phyloP scores from a whole-genome alignment of 2,888 invertebrate genomes.

The Drosophila recens region DNA sequence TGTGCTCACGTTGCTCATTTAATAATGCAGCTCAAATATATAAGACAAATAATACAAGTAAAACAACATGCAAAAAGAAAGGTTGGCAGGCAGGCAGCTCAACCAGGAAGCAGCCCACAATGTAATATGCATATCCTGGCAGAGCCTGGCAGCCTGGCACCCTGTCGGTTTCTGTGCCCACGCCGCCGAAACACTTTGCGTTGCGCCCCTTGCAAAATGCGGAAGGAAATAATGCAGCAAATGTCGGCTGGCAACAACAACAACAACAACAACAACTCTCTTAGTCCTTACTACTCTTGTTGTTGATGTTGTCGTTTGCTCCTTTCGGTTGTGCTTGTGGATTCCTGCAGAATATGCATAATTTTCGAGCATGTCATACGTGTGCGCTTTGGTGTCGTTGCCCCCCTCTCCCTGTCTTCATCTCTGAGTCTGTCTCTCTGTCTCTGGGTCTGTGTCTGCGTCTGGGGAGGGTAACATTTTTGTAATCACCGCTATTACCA shows the following conservation, averaged over 20 bases:
- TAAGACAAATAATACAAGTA: constrained; percentile 44
- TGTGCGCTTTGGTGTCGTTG: constrained; percentile 38
- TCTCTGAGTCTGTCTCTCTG: neutral
- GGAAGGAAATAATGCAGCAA: constrained; percentile 79
- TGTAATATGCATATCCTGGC: constrained; percentile 75
- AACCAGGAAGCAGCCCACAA: constrained; percentile 55
- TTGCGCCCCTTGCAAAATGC: constrained; percentile 46
- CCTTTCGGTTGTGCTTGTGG: constrained; percentile 30
- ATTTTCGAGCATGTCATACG: constrained; percentile 76
- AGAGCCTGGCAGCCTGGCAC: constrained; percentile 32
- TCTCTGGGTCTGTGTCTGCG: constrained; percentile 1
- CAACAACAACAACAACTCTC: constrained; percentile 19
- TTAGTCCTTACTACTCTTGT: constrained; percentile 22
- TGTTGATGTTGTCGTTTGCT: constrained; percentile 20
- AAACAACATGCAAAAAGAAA: constrained; percentile 20
- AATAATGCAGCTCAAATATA: constrained; percentile 67
- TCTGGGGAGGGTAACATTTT: constrained; percentile 47
- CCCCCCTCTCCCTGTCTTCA: constrained; percentile 2
- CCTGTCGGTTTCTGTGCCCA: constrained; percentile 30
- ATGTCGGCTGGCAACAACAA: constrained; percentile 59
- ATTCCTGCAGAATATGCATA: constrained; percentile 75
- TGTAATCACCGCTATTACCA: constrained; percentile 79
- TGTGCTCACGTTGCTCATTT: constrained; percentile 69
- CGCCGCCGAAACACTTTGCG: constrained; percentile 64
- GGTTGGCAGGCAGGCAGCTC: constrained; percentile 15